Conservation (phyloP, 2,888 invertebrate genomes). For the Lasioglossum morio region DNA sequence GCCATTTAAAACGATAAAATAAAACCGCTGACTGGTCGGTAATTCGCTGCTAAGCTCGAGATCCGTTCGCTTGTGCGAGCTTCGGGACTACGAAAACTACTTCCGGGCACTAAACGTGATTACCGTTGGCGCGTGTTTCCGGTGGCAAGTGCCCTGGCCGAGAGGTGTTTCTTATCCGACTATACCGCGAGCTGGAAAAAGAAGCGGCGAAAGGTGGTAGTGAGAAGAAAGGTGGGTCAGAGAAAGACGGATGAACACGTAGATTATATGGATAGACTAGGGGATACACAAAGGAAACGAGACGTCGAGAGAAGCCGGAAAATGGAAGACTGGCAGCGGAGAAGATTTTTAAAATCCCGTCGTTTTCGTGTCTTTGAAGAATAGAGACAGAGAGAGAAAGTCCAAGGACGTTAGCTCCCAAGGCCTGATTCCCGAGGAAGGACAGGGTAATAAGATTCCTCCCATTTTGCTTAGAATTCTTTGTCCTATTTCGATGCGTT, state of each 20-base stretch:
- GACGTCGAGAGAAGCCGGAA: background rate
- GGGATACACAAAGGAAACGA: background rate
- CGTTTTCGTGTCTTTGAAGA: background rate
- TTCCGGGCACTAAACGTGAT: slow-evolving; percentile 39
- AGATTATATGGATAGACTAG: slow-evolving; percentile 9
- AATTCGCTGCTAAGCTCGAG: slow-evolving; percentile 37
- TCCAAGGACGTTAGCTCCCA: background rate
- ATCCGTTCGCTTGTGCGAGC: background rate
- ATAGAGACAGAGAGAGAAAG: background rate
- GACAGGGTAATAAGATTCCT: slow-evolving; percentile 17
- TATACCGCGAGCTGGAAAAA: background rate
- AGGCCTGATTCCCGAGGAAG: background rate
- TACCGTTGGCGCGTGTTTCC: slow-evolving; percentile 29
- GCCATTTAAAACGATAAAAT: slow-evolving; percentile 14
- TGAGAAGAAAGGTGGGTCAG: no score
- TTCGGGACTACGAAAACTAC: slow-evolving; percentile 10
- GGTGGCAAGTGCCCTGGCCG: background rate
- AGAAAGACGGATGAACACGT: slow-evolving; percentile 18
- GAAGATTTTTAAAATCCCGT: background rate
- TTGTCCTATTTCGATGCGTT: slow-evolving; percentile 8
- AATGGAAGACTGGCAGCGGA: background rate
- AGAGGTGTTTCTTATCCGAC: background rate
- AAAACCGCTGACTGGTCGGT: slow-evolving; percentile 32
- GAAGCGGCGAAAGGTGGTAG: background rate
- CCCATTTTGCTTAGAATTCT: background rate